Evolutionary conservation across 2,888 invertebrate genomes (phyloP).

Genomic region (Ctena decussata): DNA sequence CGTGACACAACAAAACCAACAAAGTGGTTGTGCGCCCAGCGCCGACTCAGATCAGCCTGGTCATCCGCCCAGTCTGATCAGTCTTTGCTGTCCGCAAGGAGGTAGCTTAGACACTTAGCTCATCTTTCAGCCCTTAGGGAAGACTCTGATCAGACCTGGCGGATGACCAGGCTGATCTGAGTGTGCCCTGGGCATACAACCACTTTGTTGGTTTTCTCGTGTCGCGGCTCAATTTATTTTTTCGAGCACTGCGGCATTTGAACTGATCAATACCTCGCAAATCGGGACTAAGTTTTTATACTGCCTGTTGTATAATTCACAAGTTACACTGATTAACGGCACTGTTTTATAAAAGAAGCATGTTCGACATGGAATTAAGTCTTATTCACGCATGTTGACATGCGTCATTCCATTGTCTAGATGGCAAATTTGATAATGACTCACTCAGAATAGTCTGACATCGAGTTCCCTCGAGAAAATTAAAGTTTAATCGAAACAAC

Average conservation of each 20-base stretch:
- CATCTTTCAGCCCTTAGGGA: too few species aligned
- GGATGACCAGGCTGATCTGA: too few species aligned
- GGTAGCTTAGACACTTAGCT: too few species aligned
- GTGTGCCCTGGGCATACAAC: too few species aligned
- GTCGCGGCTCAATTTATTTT: background rate
- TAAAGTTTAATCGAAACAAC: background rate
- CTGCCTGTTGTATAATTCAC: background rate
- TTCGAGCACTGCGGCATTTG: background rate
- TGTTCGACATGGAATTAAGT: background rate
- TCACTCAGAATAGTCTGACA: background rate
- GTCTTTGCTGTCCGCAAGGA: too few species aligned
- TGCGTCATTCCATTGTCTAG: background rate
- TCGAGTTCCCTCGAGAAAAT: background rate
- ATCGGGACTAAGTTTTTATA: background rate
- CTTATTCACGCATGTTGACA: conserved; percentile 2
- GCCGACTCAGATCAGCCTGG: too few species aligned
- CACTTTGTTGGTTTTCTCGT: too few species aligned
- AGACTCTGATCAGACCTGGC: too few species aligned
- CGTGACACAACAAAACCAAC: background rate
- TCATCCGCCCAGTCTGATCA: too few species aligned
- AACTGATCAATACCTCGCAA: background rate
- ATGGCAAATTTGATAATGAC: conserved; percentile 1
- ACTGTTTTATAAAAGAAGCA: background rate
- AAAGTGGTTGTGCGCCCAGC: background rate
- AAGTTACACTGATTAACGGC: conserved; percentile 8